Evolutionary conservation across 2,113 vertebrate genomes (phyloP).

Genomic region (Odontesthes bonariensis): DNA sequence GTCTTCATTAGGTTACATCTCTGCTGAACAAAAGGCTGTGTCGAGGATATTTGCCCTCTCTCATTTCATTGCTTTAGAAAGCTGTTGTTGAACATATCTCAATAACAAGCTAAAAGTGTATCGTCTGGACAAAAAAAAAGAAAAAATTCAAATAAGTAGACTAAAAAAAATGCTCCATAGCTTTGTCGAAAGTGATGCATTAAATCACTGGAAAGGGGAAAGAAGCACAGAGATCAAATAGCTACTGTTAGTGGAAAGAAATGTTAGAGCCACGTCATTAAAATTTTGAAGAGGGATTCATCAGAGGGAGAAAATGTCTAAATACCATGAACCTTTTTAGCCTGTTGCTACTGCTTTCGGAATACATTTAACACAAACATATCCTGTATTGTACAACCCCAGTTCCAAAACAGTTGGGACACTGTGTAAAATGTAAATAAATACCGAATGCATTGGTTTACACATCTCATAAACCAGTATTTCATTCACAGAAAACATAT

Average conservation of each 20-base stretch:
- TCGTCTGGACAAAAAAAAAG: slow-evolving; percentile 36
- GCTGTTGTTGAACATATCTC: slow-evolving; percentile 21
- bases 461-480: too few species aligned
- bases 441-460: too few species aligned
- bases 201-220: slow-evolving; percentile 38
- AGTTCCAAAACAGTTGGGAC: too few species aligned
- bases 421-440: too few species aligned
- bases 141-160: slow-evolving; percentile 6
- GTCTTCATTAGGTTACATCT: slow-evolving; percentile 70
- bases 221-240: slow-evolving; percentile 41
- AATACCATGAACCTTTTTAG: slow-evolving; percentile 6
- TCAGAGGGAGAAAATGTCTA: slow-evolving; percentile 6
- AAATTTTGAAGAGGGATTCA: slow-evolving; percentile 37
- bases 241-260: slow-evolving; percentile 18
- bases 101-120: slow-evolving; percentile 33
- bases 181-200: slow-evolving; percentile 15
- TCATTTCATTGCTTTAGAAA: slow-evolving; percentile 22
- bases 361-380: slow-evolving; percentile 2
- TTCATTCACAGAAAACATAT: too few species aligned
- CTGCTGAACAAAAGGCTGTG: slow-evolving; percentile 43
- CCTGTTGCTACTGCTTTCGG: background rate
- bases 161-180: too few species aligned
- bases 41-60: slow-evolving; percentile 16
- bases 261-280: slow-evolving; percentile 44
- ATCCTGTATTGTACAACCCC: background rate